phyloP scores from a whole-genome alignment of 2,888 invertebrate species.

The Pseudococcus jackbeardsleyi region DNA sequence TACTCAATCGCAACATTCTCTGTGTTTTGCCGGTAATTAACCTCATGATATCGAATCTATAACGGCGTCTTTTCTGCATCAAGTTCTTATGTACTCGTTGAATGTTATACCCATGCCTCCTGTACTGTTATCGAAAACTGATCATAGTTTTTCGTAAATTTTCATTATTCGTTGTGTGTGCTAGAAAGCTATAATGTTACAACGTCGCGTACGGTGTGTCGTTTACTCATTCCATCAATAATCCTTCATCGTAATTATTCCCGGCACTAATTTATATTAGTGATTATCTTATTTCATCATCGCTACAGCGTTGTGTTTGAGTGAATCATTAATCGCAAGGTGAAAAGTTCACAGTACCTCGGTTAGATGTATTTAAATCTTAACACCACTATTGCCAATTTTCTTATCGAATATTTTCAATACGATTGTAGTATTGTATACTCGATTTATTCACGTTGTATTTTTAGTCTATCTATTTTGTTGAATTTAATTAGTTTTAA shows the following conservation, averaged over 20 bases:
- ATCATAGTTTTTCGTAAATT: neutral
- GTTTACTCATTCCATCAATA: neutral
- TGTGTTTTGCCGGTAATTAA: conserved; percentile 47
- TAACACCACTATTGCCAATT: neutral
- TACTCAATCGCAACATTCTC: neutral
- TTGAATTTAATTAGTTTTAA: neutral
- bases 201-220: neutral
- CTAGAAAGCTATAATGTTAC: neutral
- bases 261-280: neutral
- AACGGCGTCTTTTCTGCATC: neutral
- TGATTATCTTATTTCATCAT: neutral
- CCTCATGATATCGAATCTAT: neutral
- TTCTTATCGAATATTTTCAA: neutral
- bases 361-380: neutral
- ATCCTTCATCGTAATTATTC: neutral
- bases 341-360: neutral
- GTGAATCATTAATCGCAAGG: neutral
- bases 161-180: neutral
- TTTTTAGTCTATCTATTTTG: neutral
- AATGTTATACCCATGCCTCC: neutral
- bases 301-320: neutral
- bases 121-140: neutral
- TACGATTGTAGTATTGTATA: neutral
- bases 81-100: neutral
- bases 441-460: neutral